A percentile compares a stretch with the other conserved stretches of the same genome.
phyloP scores from a whole-genome alignment of 2,888 invertebrate species.

The Dicyrtomina minuta region DNA sequence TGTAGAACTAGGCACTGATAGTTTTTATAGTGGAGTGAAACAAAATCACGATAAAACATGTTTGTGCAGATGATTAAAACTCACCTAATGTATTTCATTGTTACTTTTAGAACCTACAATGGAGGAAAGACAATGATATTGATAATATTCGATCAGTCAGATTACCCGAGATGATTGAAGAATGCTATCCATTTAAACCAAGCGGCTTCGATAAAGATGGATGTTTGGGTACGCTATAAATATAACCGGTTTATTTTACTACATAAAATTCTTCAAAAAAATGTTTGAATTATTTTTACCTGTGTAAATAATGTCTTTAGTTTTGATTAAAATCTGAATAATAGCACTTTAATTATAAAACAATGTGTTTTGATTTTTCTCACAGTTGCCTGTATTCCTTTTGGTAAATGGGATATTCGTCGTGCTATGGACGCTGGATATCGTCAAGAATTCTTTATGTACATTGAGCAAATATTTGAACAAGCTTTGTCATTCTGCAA shows the following conservation, averaged over 20 bases:
- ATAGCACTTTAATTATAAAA: not conserved
- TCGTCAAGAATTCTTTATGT: slow-evolving; percentile 12
- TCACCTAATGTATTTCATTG: not conserved
- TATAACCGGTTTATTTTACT: not conserved
- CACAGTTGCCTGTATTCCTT: too few species aligned
- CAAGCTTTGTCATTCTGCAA: slow-evolving; percentile 15
- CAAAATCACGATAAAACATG: too few species aligned
- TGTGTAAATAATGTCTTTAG: not conserved
- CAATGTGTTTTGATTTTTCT: not conserved
- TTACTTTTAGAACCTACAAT: slow-evolving; percentile 8
- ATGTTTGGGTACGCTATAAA: not conserved
- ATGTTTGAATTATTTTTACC: not conserved
- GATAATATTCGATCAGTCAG: slow-evolving; percentile 8
- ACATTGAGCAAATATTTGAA: slow-evolving; percentile 10
- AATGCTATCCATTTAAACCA: not conserved
- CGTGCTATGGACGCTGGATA: not conserved
- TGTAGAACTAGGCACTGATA: too few species aligned
- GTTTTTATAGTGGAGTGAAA: too few species aligned
- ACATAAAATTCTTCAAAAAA: not conserved
- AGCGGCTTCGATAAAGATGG: slow-evolving; percentile 24
- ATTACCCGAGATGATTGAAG: slow-evolving; percentile 8
- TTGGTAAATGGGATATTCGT: slow-evolving; percentile 6
- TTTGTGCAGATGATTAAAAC: not conserved
- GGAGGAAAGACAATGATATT: slow-evolving; percentile 24
- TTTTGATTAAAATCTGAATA: not conserved